These are phyloP conservation scores for Mastomys natalensis DNA, from an alignment of 2,113 vertebrate species.

Conservation along the genomic window DNA sequence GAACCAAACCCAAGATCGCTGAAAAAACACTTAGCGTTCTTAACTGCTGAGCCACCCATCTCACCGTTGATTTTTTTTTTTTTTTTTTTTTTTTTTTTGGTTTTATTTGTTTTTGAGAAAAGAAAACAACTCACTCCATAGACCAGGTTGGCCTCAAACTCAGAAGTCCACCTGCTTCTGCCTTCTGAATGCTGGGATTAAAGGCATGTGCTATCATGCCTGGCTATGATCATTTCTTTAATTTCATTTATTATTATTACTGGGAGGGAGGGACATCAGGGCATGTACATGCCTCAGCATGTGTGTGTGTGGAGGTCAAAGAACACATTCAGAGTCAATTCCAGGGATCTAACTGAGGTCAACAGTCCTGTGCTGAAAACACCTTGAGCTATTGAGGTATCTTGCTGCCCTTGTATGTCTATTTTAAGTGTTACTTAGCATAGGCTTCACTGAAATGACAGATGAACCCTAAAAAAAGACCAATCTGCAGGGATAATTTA, in stretches of 20 bases:
- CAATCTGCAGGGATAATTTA: background rate
- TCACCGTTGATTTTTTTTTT: background rate
- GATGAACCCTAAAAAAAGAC: background rate
- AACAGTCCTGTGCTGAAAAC: background rate
- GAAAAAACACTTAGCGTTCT: background rate
- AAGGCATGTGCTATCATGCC: background rate
- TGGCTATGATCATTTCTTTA: background rate
- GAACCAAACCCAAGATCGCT: background rate
- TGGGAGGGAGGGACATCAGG: background rate
- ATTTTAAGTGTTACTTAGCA: background rate
- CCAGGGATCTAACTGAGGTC: background rate
- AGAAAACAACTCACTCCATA: background rate
- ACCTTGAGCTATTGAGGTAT: background rate
- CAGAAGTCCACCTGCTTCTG: background rate
- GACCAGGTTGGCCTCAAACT: background rate
- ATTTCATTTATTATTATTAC: background rate
- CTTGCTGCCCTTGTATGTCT: background rate
- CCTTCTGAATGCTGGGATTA: background rate
- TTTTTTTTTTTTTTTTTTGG: background rate
- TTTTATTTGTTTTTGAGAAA: background rate
- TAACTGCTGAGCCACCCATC: background rate
- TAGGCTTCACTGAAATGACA: background rate
- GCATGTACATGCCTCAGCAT: background rate
- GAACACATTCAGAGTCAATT: background rate
- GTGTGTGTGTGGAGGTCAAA: no score